Base-by-base conservation (phyloP, 2,888 invertebrate genomes). In the Chrysolina oricalcia region DNA sequence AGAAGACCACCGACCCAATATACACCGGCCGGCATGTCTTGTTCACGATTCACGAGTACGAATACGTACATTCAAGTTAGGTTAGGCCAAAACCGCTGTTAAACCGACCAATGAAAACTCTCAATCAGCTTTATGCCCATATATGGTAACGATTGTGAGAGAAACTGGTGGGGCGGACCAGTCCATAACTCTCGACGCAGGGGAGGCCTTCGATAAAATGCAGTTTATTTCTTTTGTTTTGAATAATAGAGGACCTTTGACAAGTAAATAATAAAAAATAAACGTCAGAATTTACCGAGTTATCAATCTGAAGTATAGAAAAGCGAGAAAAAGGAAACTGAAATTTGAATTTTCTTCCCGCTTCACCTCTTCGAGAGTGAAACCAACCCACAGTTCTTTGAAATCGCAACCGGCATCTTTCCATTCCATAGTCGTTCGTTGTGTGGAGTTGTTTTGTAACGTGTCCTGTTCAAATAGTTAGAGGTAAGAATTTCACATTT, bases 71-170 rank as follows among this genome's bases (percentile, higher is more conserved):
- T 83, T 83, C 83, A 76, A 84, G 87, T 87, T 87, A 86, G 87
- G 87, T 87, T 87, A 87, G 87, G 86, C 82, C 86, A 83, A 83
- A 84, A 83, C 83, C 83, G 82, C 76, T 81, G 78, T 78, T 78
- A 78, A 73, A 64, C 35, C 79, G 74, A 81, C 94, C 94, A 94
- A 94, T 94, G 91, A 90, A 88, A 89, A 87, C 83, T 86, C 91
- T 87, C 89, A 87, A 90, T 92, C 91, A 91, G 91, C 92, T 93
- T 91, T 92, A 93, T 94, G 93, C 92, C 94, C 94, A 93, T 94
- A 94, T 94, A 94, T 92, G 94, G 94, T 92, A 92, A 93, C 91
- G 91, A 91, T 87, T 91, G 91, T 92, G 90, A 91, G 90, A 90
- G 90, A 88, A 88, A 87, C 88, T 89, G 89, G 90, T 89, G 90